Evolutionary conservation across 2,797 vertebrate genomes (phyloP).

Genomic region (Paratrypauchen microcephalus): DNA sequence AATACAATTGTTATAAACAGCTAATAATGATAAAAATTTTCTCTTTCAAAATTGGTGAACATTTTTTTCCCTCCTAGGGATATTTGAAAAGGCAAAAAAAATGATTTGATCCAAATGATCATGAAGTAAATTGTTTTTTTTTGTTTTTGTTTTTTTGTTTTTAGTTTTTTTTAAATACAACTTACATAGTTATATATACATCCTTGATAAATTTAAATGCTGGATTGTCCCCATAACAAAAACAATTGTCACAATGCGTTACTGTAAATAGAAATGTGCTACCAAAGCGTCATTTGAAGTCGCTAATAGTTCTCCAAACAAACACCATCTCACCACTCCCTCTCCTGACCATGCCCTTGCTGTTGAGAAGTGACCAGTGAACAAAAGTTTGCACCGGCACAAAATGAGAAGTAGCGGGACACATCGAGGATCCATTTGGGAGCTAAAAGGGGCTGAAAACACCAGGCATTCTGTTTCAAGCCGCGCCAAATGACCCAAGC

Average conservation of each 20-base stretch:
- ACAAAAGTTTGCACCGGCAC: neutral
- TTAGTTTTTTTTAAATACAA: too few species aligned
- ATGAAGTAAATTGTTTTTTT: too few species aligned
- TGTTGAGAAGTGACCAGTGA: neutral
- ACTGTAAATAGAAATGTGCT: neutral
- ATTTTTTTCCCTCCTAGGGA: too few species aligned
- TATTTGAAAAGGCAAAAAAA: too few species aligned
- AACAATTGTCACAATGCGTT: neutral
- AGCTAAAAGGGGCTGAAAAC: conserved; percentile 3
- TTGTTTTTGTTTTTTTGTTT: too few species aligned
- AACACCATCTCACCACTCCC: neutral
- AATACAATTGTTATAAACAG: too few species aligned
- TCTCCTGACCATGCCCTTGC: neutral
- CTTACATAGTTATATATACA: too few species aligned
- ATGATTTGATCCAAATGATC: too few species aligned
- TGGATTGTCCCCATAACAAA: neutral
- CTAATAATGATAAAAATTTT: too few species aligned
- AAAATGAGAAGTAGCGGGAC: neutral
- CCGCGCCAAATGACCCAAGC: conserved; percentile 3
- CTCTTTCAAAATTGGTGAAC: too few species aligned
- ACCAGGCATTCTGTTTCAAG: neutral
- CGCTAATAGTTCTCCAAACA: neutral
- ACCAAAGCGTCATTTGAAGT: neutral
- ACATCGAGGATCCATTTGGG: conserved; percentile 2
- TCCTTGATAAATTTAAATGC: neutral